These are phyloP conservation scores for Etia nguti DNA, from an alignment of 2,113 vertebrate genomes.

Conservation along the genomic window DNA sequence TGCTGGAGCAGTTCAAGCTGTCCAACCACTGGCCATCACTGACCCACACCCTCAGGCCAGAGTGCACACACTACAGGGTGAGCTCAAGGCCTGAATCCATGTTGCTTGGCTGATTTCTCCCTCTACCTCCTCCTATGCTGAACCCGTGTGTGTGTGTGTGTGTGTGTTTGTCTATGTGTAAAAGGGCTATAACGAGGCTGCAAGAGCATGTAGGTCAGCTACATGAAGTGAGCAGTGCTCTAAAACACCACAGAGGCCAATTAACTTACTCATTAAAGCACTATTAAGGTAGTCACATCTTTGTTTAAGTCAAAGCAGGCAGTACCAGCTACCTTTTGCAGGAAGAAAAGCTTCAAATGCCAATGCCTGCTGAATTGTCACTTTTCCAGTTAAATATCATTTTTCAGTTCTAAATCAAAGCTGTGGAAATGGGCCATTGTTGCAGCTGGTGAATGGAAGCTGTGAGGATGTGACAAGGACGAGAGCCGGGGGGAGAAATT, in stretches of 20 bases:
- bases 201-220: conserved; percentile 6
- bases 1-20: conserved; percentile 15
- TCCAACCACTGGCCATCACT: conserved; percentile 9
- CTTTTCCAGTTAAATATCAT: conserved; percentile 9
- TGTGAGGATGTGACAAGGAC: conserved; percentile 9
- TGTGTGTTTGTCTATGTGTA: not conserved
- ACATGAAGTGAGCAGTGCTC: not conserved
- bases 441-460: not conserved
- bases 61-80: not conserved
- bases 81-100: not conserved
- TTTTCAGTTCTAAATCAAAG: conserved; percentile 19
- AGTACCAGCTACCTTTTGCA: not conserved
- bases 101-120: not conserved
- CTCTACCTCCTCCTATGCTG: not conserved
- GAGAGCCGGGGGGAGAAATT: not conserved
- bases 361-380: not conserved
- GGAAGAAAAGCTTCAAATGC: not conserved
- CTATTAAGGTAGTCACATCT: not conserved
- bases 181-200: not conserved
- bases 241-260: not conserved
- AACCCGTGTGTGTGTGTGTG: not conserved
- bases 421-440: conserved; percentile 49
- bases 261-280: not conserved
- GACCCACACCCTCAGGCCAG: conserved; percentile 60
- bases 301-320: not conserved